Evolutionary conservation across 2,113 vertebrate genomes (phyloP), one percentile per base, ranked within the genome.

Genomic region (Sakesphorus luctuosus): DNA sequence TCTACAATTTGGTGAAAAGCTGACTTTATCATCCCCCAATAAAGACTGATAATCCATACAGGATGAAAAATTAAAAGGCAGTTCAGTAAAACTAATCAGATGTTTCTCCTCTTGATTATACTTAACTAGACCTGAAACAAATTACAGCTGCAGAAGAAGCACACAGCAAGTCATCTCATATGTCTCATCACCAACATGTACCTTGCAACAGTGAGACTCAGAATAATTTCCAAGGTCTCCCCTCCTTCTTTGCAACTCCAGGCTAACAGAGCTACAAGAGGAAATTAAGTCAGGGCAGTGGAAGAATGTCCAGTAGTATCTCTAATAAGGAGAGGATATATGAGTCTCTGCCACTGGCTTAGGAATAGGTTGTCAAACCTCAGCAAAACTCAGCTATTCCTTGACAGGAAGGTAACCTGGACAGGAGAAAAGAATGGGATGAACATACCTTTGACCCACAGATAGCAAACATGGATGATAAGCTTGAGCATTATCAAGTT

Each of bases 121-220:
- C 9, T 74, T 78, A 68, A 43, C 56, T 71, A 18, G 63, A 75
- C 28, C 25, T 35, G 46, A 90, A 92, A 91, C 13, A 93, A 91
- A 91, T 29, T 33, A 53, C 3, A 31, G 5, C 1, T 67, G 33
- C 26, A 25, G 38, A 94, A 86, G 17, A 69, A 40, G 55, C 23
- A 49, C 12, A 58, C 14, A 43, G 24, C 23, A 85, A 68, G 10
- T 21, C 26, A 75, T 62, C 55, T 74, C 71, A 38, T 46, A 7
- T 0, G 6, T 53, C 44, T 69, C n/a, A 67, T 65, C 23, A 50
- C 10, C 55, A 56, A 31, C 0, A 0, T 9, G 13, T 31, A 49
- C 25, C 23, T 12, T 49, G 10, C 63, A 61, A 49, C 13, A 63
- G 11, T 8, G 9, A 84, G 26, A 61, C 10, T 61, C 11, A 10